phyloP scores from a whole-genome alignment of 2,797 vertebrate species.

The Phrynocephalus forsythii region DNA sequence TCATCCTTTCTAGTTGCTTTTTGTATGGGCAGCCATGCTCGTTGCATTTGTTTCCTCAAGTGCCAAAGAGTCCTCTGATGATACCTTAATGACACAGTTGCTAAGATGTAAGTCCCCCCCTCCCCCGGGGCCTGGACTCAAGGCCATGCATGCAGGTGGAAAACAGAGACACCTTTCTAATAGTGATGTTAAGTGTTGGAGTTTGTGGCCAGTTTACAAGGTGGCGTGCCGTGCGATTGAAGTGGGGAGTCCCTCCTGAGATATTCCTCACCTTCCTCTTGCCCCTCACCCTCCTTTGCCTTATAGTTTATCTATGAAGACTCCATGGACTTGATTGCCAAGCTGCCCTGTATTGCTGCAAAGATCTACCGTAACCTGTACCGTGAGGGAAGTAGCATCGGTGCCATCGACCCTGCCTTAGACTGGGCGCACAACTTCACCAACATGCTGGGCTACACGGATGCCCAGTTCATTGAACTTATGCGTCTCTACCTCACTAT shows the following conservation, averaged over 20 bases:
- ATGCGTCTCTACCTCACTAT: slow-evolving; percentile 99
- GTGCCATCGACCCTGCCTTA: slow-evolving; percentile 93
- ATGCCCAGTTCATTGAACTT: slow-evolving; percentile 92
- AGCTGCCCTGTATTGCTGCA: slow-evolving; percentile 95
- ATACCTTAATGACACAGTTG: no score
- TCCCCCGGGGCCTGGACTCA: no score
- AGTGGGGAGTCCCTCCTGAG: not conserved
- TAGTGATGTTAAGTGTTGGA: not conserved
- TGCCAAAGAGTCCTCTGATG: no score
- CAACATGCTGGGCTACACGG: slow-evolving; percentile 97
- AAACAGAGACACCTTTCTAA: not conserved
- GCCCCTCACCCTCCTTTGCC: not conserved
- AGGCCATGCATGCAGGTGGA: not conserved
- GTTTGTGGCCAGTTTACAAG: not conserved
- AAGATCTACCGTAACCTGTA: slow-evolving; percentile 98
- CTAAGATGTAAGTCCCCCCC: no score
- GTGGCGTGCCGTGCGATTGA: no score
- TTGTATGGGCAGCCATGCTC: not conserved
- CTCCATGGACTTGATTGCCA: slow-evolving; percentile 97
- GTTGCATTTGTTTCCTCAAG: no score
- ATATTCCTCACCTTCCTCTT: not conserved
- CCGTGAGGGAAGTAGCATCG: slow-evolving; percentile 96
- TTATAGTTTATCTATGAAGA: slow-evolving; percentile 92
- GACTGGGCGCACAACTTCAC: slow-evolving; percentile 98
- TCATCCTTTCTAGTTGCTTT: not conserved